These are phyloP conservation scores for Upupa epops DNA, from an alignment of 2,113 vertebrate genomes.

Conservation along the genomic window DNA sequence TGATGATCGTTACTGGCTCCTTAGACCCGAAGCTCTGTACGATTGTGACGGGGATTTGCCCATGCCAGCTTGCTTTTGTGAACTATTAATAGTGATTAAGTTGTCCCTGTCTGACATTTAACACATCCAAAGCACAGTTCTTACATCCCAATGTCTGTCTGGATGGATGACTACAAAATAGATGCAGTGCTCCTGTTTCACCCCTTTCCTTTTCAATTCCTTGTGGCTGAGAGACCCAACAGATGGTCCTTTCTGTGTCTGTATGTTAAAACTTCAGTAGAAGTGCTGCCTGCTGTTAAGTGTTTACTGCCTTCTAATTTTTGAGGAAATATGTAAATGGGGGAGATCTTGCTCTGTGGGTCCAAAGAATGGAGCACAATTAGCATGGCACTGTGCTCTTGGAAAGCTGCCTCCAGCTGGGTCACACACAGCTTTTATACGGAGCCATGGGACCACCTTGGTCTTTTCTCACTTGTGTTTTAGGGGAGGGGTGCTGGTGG, in stretches of 20 bases:
- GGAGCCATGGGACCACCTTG: background rate
- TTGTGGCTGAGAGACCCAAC: background rate
- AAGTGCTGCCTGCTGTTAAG: background rate
- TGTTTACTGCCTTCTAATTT: background rate
- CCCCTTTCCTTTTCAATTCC: background rate
- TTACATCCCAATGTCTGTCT: background rate
- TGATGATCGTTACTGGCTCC: background rate
- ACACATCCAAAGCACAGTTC: background rate
- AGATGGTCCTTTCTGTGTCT: background rate
- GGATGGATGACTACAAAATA: background rate
- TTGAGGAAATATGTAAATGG: background rate
- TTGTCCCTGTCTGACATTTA: conserved; percentile 21
- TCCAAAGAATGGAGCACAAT: background rate
- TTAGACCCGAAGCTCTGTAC: background rate
- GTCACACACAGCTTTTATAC: background rate
- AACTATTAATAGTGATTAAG: conserved; percentile 14
- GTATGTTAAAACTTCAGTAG: background rate
- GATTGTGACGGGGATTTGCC: conserved; percentile 9
- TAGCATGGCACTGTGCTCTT: background rate
- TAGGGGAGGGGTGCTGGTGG: accelerated
- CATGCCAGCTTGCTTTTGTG: conserved; percentile 3
- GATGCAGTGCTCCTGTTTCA: background rate
- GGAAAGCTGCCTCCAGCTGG: background rate
- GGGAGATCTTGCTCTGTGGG: background rate
- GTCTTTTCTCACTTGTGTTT: background rate